Evolutionary conservation across 2,888 invertebrate species (phyloP).

Genomic region (Drosophila maculinotata): DNA sequence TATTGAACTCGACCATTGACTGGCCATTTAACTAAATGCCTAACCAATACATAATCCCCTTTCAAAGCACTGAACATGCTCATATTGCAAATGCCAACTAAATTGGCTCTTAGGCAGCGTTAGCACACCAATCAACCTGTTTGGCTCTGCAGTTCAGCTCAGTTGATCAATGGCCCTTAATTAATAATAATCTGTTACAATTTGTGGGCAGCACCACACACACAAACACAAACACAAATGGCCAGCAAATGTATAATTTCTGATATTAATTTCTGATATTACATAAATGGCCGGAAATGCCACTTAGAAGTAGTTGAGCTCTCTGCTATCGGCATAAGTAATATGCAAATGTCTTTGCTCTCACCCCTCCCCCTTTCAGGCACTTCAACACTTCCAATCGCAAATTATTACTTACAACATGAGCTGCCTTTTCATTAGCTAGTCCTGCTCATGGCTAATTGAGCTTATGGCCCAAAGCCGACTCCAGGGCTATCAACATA

Average conservation of each 20-base stretch:
- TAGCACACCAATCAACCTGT: slow-evolving; percentile 14
- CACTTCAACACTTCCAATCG: slow-evolving; percentile 36
- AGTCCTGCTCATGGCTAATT: slow-evolving; percentile 42
- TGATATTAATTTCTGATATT: slow-evolving; percentile 23
- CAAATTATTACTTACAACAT: slow-evolving; percentile 29
- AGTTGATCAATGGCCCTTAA: slow-evolving; percentile 44
- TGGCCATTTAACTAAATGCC: slow-evolving; percentile 2
- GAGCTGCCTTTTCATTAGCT: slow-evolving; percentile 29
- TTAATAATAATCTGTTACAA: slow-evolving; percentile 55
- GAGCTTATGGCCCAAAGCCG: slow-evolving; percentile 41
- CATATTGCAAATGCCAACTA: slow-evolving; percentile 7
- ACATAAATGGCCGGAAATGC: slow-evolving; percentile 27
- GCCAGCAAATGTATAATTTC: slow-evolving; percentile 41
- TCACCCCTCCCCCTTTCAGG: not conserved
- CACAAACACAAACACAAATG: slow-evolving; percentile 6
- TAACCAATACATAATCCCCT: not conserved
- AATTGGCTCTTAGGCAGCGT: slow-evolving; percentile 13
- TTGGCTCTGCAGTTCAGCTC: slow-evolving; percentile 1
- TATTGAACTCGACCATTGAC: not conserved
- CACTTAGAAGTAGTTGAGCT: slow-evolving; percentile 22
- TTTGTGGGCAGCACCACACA: slow-evolving; percentile 17
- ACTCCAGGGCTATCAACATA: slow-evolving; percentile 42
- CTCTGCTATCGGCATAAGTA: slow-evolving; percentile 1
- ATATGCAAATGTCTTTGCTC: slow-evolving; percentile 43
- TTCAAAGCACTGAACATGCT: not conserved